Percentiles rank a stretch among this genome's conserved stretches.
Conservation (phyloP, 2,888 invertebrate genomes). For the Venusia cambrica region DNA sequence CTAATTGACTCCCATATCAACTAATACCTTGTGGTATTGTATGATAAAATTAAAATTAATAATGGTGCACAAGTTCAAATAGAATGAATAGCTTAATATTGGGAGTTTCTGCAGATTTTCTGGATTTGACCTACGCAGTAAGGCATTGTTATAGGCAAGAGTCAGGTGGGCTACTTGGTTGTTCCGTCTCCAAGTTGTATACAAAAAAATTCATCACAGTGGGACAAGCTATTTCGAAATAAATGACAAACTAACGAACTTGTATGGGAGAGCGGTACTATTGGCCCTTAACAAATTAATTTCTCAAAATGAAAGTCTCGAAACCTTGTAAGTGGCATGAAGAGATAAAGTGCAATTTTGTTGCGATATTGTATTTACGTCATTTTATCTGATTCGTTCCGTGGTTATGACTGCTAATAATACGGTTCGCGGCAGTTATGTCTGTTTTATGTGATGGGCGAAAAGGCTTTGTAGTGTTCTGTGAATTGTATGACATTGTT, state of each 20-base stretch:
- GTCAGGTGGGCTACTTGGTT: too few relatives aligned
- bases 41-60: constrained; percentile 43
- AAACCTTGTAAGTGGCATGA: constrained; percentile 34
- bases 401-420: constrained; percentile 49
- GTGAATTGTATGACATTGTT: constrained; percentile 16
- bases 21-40: constrained; percentile 35
- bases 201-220: too few relatives aligned
- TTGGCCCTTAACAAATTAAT: constrained; percentile 39
- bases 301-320: constrained; percentile 36
- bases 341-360: constrained; percentile 30
- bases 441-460: constrained; percentile 40
- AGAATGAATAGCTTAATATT: too few relatives aligned
- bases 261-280: too few relatives aligned
- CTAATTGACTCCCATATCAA: constrained; percentile 51
- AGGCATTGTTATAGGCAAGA: too few relatives aligned
- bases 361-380: constrained; percentile 42
- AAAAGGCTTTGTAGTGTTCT: constrained; percentile 29
- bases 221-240: too few relatives aligned
- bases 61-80: too few relatives aligned
- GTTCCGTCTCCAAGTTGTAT: too few relatives aligned
- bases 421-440: constrained; percentile 37
- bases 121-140: too few relatives aligned
- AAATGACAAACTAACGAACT: too few relatives aligned
- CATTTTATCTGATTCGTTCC: constrained; percentile 41
- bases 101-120: too few relatives aligned